Evolutionary conservation across 2,888 invertebrate genomes (phyloP).

Genomic region (Apamea sordens): DNA sequence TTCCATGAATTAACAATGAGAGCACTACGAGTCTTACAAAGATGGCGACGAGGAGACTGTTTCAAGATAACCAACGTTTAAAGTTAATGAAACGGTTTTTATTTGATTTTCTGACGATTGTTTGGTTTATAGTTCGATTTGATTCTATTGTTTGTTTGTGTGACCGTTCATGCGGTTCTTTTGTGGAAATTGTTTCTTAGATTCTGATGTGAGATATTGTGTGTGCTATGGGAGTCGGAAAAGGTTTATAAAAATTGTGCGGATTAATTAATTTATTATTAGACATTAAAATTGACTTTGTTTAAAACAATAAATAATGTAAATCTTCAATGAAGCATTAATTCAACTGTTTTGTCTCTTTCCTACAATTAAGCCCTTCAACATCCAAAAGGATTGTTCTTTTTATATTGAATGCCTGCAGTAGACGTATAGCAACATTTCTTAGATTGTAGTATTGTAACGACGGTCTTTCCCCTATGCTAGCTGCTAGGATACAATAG

Average conservation of each 20-base stretch:
- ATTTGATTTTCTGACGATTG: conserved; percentile 25
- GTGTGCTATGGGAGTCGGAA: neutral
- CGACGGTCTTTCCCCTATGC: neutral
- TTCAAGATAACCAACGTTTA: conserved; percentile 48
- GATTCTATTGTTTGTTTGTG: conserved; percentile 48
- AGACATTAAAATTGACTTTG: neutral
- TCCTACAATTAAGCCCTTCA: neutral
- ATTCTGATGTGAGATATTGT: conserved; percentile 18
- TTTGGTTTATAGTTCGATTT: conserved; percentile 15
- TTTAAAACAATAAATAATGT: too few relatives aligned
- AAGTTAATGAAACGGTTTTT: conserved; percentile 50
- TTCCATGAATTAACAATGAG: conserved; percentile 59
- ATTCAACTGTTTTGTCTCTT: neutral
- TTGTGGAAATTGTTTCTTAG: conserved; percentile 24
- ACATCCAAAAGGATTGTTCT: neutral
- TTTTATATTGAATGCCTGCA: neutral
- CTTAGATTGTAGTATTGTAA: neutral
- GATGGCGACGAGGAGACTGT: conserved; percentile 1
- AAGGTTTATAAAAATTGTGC: neutral
- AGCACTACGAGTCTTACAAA: conserved; percentile 11
- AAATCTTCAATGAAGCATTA: neutral
- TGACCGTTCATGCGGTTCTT: conserved; percentile 30
- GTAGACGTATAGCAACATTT: neutral
- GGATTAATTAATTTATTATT: neutral
- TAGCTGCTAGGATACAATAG: too few relatives aligned